Evolutionary conservation across 1,140 invertebrate genomes (phyloP).

Genomic region (Plectrocnemia conspersa): DNA sequence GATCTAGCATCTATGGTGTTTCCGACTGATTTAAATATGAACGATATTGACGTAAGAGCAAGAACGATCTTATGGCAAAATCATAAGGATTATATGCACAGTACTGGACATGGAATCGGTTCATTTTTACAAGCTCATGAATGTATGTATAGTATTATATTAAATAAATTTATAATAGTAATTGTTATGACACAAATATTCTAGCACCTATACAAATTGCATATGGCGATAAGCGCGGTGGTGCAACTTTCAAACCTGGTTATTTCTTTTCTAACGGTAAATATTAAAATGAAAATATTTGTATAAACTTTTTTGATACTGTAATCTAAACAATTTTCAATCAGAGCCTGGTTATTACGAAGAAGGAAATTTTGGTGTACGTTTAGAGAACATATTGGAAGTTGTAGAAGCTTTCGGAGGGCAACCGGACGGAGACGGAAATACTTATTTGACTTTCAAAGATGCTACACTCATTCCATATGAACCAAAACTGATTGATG

Average conservation of each 20-base stretch:
- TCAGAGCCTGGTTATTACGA: conserved; percentile 78
- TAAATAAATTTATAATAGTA: not conserved
- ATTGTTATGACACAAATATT: not conserved
- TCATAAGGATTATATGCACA: conserved; percentile 79
- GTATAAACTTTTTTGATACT: not conserved
- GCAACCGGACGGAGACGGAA: conserved; percentile 44
- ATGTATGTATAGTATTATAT: conserved; percentile 49
- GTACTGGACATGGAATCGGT: conserved; percentile 88
- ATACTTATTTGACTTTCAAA: conserved; percentile 66
- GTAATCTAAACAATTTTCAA: conserved; percentile 23
- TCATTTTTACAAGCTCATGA: conserved; percentile 80
- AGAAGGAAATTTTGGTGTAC: conserved; percentile 80
- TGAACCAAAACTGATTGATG: conserved; percentile 84
- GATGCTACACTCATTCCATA: conserved; percentile 88
- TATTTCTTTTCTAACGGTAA: conserved; percentile 82
- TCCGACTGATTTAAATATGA: conserved; percentile 60
- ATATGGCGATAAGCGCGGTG: conserved; percentile 52
- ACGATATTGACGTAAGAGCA: conserved; percentile 70
- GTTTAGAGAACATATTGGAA: conserved; percentile 89
- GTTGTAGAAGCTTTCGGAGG: conserved; percentile 58
- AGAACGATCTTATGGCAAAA: conserved; percentile 74
- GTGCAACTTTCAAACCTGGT: conserved; percentile 64
- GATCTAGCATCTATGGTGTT: conserved; percentile 64
- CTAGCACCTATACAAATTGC: conserved; percentile 66
- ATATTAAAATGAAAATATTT: not conserved